phyloP scores from a whole-genome alignment of 2,113 vertebrate species.

The Podocnemis expansa region DNA sequence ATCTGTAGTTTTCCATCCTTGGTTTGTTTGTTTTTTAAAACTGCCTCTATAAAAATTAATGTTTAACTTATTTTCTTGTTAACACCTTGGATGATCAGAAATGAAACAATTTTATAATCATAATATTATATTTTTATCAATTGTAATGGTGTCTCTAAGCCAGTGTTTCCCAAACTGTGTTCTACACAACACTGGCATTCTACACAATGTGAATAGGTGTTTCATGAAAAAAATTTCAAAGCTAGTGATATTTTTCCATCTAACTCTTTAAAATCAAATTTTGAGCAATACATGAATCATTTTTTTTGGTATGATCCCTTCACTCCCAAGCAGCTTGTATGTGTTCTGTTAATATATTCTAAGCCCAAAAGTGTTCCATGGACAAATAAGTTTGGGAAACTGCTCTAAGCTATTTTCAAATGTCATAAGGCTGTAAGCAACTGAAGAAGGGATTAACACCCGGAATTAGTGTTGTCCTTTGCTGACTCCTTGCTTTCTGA shows the following conservation, averaged over 20 bases:
- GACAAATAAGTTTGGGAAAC: too few relatives aligned
- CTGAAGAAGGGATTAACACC: background rate
- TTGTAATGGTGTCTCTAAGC: background rate
- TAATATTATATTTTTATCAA: background rate
- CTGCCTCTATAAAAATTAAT: background rate
- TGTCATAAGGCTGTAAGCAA: background rate
- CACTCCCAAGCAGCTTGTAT: too few relatives aligned
- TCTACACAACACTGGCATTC: too few relatives aligned
- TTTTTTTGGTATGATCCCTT: too few relatives aligned
- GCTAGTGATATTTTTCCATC: too few relatives aligned
- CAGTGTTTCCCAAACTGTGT: too few relatives aligned
- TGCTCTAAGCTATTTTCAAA: background rate
- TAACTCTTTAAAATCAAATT: too few relatives aligned
- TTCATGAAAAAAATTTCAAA: too few relatives aligned
- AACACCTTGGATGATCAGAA: background rate
- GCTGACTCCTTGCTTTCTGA: background rate
- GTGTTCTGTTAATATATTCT: too few relatives aligned
- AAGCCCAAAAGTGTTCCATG: too few relatives aligned
- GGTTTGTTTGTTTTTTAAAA: background rate
- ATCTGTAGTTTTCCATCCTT: background rate
- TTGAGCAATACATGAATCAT: too few relatives aligned
- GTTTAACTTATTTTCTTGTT: background rate
- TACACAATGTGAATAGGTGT: too few relatives aligned
- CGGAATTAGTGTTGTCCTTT: background rate
- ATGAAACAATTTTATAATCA: background rate